Percentiles rank a stretch among this genome's conserved stretches.
These are phyloP conservation scores for Leptobrachium ailaonicum DNA, from an alignment of 2,113 vertebrate genomes.

Conservation along the genomic window DNA sequence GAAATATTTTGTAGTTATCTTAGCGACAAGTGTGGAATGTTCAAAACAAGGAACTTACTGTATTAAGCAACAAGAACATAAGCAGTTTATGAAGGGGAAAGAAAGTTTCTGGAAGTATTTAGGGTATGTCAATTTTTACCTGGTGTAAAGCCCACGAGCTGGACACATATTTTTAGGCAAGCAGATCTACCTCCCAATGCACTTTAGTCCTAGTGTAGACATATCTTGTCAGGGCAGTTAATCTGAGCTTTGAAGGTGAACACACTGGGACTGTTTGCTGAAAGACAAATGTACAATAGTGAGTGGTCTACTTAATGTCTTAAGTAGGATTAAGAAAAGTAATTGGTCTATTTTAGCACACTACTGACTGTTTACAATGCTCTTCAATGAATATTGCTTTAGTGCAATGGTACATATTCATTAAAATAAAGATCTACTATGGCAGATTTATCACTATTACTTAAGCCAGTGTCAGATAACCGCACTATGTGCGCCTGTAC, in stretches of 20 bases:
- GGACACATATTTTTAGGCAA: neutral
- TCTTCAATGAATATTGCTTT: neutral
- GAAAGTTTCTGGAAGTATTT: constrained; percentile 1
- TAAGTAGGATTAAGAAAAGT: constrained; percentile 11
- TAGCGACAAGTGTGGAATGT: too few species aligned
- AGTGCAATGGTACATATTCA: too few species aligned
- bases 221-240: constrained; percentile 40
- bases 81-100: too few species aligned
- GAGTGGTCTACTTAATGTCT: constrained; percentile 10
- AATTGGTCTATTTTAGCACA: constrained; percentile 18
- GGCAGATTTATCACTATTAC: too few species aligned
- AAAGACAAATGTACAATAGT: constrained; percentile 16
- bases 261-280: constrained; percentile 14
- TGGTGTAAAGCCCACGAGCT: neutral
- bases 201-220: neutral
- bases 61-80: too few species aligned
- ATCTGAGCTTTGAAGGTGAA: constrained; percentile 31
- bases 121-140: constrained; percentile 7
- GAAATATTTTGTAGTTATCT: too few species aligned
- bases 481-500: too few species aligned
- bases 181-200: neutral
- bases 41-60: too few species aligned
- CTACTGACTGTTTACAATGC: neutral
- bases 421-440: too few species aligned
- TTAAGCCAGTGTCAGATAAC: too few species aligned